Base-by-base conservation (phyloP, 2,888 invertebrate genomes). In the Nowickia ferox region DNA sequence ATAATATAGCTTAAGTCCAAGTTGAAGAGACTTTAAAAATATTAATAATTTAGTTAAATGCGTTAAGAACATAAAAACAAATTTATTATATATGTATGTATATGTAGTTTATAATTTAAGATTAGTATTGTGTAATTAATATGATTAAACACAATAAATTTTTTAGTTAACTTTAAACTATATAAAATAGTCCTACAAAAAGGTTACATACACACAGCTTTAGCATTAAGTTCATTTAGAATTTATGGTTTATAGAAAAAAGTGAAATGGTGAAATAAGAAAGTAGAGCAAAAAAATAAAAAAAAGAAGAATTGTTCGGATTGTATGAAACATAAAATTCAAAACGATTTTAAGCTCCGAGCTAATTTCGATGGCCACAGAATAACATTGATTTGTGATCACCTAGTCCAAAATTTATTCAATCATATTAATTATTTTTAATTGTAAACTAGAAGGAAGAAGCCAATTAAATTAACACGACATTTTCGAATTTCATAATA, bases 11-110 rank as follows among this genome's bases (percentile, higher is more conserved):
- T 81, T 68, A 59, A 68, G 53, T 69, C 68, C 19, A 59, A 75
- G 6, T 68, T 74, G 51, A 59, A 65, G 57, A 81, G 74, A 68
- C 81, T 75, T 81, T 75, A 75, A 68, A 81, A 68, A 63, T n/a
- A 19, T 51, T 40, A 30, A 40, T 59, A 65, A 53, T 72, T 74
- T 57, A 80, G 59, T 17, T 59, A 59, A 74, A 68, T 59, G 51
- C 30, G 59, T 66, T 51, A 51, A 79, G 61, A 63, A 42, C 8
- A 63, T 4, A 51, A 78, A 48, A 66, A 48, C 17, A 66, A 66
- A 66, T 66, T 65, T 57, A 30, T 30, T 30, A 30, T 6, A 6
- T 30, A 30, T 6, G 6, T 30, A 30, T 30, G 30, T 30, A 30
- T 30, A 71, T 63, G 40, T 69, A 71, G 55, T 71, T 44, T 46